Conservation (phyloP, 2,113 vertebrate species). For the Cranoglanis bouderius region DNA sequence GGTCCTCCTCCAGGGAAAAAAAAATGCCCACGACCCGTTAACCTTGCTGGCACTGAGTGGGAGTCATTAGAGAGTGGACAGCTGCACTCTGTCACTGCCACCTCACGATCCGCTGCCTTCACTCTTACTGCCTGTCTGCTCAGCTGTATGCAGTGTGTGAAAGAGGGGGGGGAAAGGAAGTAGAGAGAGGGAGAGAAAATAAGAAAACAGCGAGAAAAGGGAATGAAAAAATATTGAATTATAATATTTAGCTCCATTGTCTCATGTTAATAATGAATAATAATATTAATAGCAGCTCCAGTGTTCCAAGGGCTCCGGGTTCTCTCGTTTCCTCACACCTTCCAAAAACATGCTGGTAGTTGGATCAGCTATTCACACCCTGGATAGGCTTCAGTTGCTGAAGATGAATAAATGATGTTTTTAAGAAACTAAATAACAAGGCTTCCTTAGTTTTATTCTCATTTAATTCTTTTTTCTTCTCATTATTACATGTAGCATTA, state of each 20-base stretch:
- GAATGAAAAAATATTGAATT: background rate
- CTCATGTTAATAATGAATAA: background rate
- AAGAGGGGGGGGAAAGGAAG: background rate
- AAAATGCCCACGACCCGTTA: conserved; percentile 14
- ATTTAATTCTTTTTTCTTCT: background rate
- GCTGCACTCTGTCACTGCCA: conserved; percentile 61
- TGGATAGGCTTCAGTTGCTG: background rate
- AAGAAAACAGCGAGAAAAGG: background rate
- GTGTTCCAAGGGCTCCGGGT: background rate
- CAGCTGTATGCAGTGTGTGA: background rate
- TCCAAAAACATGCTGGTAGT: background rate
- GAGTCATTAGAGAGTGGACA: conserved; percentile 62
- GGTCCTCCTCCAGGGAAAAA: background rate
- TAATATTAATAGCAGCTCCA: background rate
- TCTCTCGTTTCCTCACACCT: background rate
- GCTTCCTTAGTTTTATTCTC: background rate
- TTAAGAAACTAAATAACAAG: background rate
- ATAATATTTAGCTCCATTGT: background rate
- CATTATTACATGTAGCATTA: background rate
- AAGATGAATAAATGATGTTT: background rate
- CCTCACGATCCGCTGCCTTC: conserved; percentile 38
- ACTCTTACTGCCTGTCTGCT: conserved; percentile 38
- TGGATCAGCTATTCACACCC: background rate
- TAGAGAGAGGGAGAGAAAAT: no score
- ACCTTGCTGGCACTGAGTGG: conserved; percentile 43